Evolutionary conservation across 2,113 vertebrate species (phyloP), one percentile per base, ranked within the genome.

Genomic region (Oncorhynchus keta): DNA sequence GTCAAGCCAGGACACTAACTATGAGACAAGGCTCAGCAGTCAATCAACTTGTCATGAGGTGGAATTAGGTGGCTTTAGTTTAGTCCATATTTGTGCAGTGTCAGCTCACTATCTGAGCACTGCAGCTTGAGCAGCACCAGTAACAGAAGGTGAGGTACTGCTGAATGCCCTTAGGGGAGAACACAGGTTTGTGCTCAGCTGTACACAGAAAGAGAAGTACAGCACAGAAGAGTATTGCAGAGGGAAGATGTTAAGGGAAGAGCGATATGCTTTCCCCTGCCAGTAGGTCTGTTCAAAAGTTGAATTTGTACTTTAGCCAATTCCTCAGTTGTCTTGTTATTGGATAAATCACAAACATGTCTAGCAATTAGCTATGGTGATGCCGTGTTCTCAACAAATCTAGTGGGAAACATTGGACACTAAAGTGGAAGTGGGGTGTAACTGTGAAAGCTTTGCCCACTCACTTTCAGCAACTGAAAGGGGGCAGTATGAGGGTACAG

Each of bases 111-210:
- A 9, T 39, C 39, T 39, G 39, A 39, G 39, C 39, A 39, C 39
- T 39, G 9, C 39, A 45, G 32, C 32, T 35, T 35, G 32, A 35
- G 39, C 8, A 45, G 2, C 2, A 9, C 39, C 7, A 39, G 35
- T 39, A 39, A 8, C 6, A 79, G 75, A 72, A 77, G 82, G 76
- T 78, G 83, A 87, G 78, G 68, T 85, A 76, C 61, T 62, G 65
- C 82, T 81, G 61, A 68, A 16, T 28, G 22, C 76, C 81, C 78
- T 35, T 35, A 35, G 57, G 76, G 61, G 62, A 71, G 77, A 68
- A 82, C 78, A 49, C 76, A 70, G 82, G 75, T 73, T 74, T 79
- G 86, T 78, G 82, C 81, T 81, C 55, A 51, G 16, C 66, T 20
- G 66, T 73, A 83, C 72, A 76, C 39, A 45, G 39, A 45, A 45